Base-by-base conservation (phyloP, 1,140 invertebrate species). In the Drosophila prosaltans region DNA sequence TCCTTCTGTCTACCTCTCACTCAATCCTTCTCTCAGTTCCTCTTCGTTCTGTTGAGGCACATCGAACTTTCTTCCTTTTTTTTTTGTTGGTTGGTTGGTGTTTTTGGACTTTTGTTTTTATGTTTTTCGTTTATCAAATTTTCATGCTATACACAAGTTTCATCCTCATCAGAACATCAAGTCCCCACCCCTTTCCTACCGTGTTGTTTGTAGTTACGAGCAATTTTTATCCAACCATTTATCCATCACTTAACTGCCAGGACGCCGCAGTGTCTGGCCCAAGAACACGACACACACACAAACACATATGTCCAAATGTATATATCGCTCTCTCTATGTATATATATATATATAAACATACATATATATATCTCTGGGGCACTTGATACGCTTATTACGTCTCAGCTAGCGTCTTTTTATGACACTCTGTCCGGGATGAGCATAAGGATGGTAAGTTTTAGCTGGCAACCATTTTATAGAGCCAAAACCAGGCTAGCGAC, bases 341-440 rank as follows among this genome's bases (percentile, higher is more conserved):
- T 40, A 40, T 68, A 62, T 86, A 71, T 74, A 68, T 58, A 32
- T 55, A 48, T 71, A 28, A 66, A 59, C 59, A 21, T 45, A 28
- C 74, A 28, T 55, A 59, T 36, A 40, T 68, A 62, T 86, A 71
- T 68, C 62, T 43, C 43, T 54, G 68, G 48, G 80, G 70, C 83
- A 89, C 84, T 89, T 88, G 84, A 89, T 88, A 89, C 84, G 84
- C 85, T 89, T 88, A 88, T 88, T 88, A 89, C 85, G 65, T 71
- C 84, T 59, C 73, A 84, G 74, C 68, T 67, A 82, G 72, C 75
- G 78, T 69, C 51, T 71, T 89, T 88, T 89, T 89, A 89, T 89
- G 74, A 82, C 77, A 63, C 84, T 66, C 72, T 59, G 58, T 57
- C 63, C 16, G 16, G 36, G 26, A 36, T 58, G 45, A 64, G 54